Evolutionary conservation across 2,113 vertebrate species (phyloP).

Genomic region (Tylochromis polylepis): DNA sequence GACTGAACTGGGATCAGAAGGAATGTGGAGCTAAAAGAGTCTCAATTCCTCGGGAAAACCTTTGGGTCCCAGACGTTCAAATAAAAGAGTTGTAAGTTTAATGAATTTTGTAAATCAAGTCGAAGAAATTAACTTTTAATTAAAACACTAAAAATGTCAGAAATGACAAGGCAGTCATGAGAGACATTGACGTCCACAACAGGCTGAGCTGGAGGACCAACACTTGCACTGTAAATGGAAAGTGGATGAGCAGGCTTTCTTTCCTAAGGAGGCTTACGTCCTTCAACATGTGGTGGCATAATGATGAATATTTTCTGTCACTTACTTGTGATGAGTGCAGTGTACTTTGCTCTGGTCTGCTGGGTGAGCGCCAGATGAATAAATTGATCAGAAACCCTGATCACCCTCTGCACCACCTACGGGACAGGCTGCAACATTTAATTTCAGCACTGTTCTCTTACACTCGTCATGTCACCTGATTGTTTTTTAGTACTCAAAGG

Average conservation of each 20-base stretch:
- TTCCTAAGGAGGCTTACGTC: background rate
- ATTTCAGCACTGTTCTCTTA: background rate
- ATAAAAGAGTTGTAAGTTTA: slow-evolving; percentile 42
- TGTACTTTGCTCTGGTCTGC: background rate
- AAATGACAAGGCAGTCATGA: background rate
- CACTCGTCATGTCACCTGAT: background rate
- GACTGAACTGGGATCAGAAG: slow-evolving; percentile 44
- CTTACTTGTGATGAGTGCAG: background rate
- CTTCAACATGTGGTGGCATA: background rate
- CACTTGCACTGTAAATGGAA: background rate
- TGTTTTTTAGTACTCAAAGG: too few relatives aligned
- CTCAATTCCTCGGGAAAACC: slow-evolving; percentile 25
- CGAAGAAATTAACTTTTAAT: background rate
- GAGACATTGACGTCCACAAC: background rate
- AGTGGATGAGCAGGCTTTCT: background rate
- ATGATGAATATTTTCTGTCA: background rate
- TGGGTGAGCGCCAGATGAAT: background rate
- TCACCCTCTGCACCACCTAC: background rate
- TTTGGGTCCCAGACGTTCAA: slow-evolving; percentile 51
- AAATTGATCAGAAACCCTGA: rapidly evolving
- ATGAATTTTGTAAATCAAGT: background rate
- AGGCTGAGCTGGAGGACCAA: background rate
- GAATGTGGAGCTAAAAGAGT: slow-evolving; percentile 33
- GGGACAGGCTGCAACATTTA: background rate
- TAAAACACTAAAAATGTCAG: background rate